Base-by-base conservation (phyloP, 1,140 invertebrate species). In the Macrobrachium nipponense region DNA sequence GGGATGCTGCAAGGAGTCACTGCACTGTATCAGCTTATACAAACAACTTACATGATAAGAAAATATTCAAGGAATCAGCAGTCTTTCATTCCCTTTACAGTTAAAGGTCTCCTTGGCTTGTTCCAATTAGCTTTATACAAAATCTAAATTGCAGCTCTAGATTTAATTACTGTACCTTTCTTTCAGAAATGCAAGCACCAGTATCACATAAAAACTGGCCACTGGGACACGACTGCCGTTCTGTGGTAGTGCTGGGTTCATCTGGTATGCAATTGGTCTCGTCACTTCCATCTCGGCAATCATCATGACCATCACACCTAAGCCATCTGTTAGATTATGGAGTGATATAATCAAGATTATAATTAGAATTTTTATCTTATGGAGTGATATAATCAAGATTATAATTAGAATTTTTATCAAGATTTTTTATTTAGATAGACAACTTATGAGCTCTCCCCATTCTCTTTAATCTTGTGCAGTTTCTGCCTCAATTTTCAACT, bases 251-350 rank as follows among this genome's bases (percentile, higher is more conserved):
- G 17, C 64, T 27, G 20, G n/a, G 6, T 75, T 72, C 18, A 5
- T 58, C 60, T 43, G 58, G 14, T 0, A 23, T 66, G 43, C 88
- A 89, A 36, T 85, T 75, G 20, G 66, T 20, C 72, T 89, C 88
- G 72, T 89, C 88, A 61, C 77, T 89, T 73, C 82, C 78, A 68
- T 89, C 88, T 23, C 82, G 77, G 20, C 88, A 89, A 64, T 89
- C 88, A 27, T 89, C 77, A 27, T 66, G 23, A 15, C 73, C 75
- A 68, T 89, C 68, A 64, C 88, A 89, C 23, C 59, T 23, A 17
- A 89, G 62, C 82, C 86, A 84, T 8, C 88, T 89, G 86, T 23
- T 23, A 80, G 62, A 72, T 44, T 7, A 23, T 51, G 51, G 4
- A 44, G 20, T 59, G 60, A 23, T 36, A 36, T 36, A 36, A 36